Evolutionary conservation across 2,797 vertebrate species (phyloP).

Genomic region (Malurus splendens): DNA sequence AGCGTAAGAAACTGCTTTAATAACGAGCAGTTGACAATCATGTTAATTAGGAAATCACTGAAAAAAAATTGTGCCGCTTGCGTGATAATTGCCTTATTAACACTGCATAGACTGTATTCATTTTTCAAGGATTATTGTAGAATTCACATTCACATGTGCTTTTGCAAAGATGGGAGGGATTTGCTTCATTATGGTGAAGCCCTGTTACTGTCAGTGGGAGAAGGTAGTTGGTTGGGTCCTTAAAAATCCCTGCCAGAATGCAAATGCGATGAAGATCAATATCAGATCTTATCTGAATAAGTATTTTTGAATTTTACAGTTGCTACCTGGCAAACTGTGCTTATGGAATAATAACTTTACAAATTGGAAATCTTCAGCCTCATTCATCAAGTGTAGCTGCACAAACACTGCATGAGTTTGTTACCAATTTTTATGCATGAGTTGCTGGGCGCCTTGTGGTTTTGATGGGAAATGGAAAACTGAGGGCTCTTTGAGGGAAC

Average conservation of each 20-base stretch:
- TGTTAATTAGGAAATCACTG: constrained; percentile 53
- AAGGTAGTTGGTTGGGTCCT: neutral
- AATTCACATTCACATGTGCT: neutral
- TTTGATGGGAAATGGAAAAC: constrained; percentile 48
- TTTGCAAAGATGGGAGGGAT: neutral
- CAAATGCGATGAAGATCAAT: neutral
- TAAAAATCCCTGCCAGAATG: constrained; percentile 1
- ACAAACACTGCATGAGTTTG: neutral
- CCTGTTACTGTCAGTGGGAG: neutral
- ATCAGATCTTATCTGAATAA: constrained; percentile 30
- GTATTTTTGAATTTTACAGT: constrained; percentile 26
- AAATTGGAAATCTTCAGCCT: constrained; percentile 29
- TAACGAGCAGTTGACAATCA: constrained; percentile 42
- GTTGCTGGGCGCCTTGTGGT: neutral
- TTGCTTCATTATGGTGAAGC: neutral
- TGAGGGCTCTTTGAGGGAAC: neutral
- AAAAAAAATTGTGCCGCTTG: constrained; percentile 1
- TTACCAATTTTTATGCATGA: constrained; percentile 45
- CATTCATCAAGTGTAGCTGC: constrained; percentile 17
- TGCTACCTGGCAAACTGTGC: constrained; percentile 27
- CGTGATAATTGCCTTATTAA: constrained; percentile 53
- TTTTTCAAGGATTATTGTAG: constrained; percentile 5
- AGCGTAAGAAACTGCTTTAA: constrained; percentile 34
- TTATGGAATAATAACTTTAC: constrained; percentile 16
- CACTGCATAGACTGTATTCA: constrained; percentile 9